Evolutionary conservation across 2,888 invertebrate species (phyloP), one percentile per base, ranked within the genome.

Genomic region (Stictocephala bisonia): DNA sequence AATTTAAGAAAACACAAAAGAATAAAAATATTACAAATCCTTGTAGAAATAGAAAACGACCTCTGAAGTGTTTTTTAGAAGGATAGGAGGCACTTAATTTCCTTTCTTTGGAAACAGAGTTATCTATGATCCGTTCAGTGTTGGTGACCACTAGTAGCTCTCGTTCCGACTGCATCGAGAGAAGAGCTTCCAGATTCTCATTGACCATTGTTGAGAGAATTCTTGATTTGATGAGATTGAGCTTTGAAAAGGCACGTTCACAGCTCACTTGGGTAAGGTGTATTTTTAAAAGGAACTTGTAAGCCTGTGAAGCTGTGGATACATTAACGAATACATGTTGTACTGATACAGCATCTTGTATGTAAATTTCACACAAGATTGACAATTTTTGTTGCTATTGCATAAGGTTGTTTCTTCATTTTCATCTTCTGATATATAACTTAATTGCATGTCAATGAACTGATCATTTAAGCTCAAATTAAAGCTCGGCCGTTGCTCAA

Each of bases 301-400:
- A 56, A 15, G 24, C 56, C 29, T 50, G 50, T 50, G 20, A 22
- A 50, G 50, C 24, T 50, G 50, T 9, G 24, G 29, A 15, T 26
- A 56, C n/a, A 56, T 9, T n/a, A 29, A n/a, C n/a, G n/a, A 56
- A 29, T 56, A 56, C 56, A 56, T 56, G 27, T 56, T 56, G 56
- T 27, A 56, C 26, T 56, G 27, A 27, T 56, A 27, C 15, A 56
- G 26, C 27, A 56, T 24, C n/a, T 27, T 56, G 56, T 27, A 56
- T 6, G 29, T 29, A 27, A 26, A 56, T 24, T 56, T 56, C 15
- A 27, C 24, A 56, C 56, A n/a, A n/a, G n/a, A 56, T 29, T 56
- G 56, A 15, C n/a, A 15, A 29, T 29, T 27, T 27, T 56, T 35
- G n/a, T 26, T 22, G 26, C 27, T 27, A 15, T 27, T 26, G n/a